Evolutionary conservation across 2,888 invertebrate genomes (phyloP), one percentile per base, ranked within the genome.

Genomic region (Asteroscopus sphinx): DNA sequence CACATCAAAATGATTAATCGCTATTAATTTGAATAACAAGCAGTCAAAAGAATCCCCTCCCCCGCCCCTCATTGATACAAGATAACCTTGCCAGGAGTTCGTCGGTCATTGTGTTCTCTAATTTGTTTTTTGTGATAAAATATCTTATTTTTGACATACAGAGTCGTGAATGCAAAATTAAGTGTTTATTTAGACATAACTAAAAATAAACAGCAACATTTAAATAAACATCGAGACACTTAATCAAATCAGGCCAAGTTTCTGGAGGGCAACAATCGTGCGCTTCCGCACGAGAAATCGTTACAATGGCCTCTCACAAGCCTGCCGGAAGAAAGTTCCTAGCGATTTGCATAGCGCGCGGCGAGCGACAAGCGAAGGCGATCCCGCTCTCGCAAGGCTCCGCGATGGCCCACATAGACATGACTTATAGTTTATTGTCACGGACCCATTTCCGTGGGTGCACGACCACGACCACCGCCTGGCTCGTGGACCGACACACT

Each of bases 311-410:
- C 86, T 83, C 85, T 86, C 82, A 83, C 83, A 80, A 82, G 81
- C 76, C 77, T 83, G 82, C 88, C 90, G 90, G 91, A 93, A 92
- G 93, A 93, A 94, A 93, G 92, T 93, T 91, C 90, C 90, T 89
- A 86, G 76, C 81, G 79, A 93, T 93, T 92, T 91, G 88, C 93
- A 93, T 92, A 87, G 89, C 82, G 79, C 81, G 84, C 78, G 76
- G 77, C 72, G 62, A 70, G 70, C 73, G 57, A 61, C 73, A 58
- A 64, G 77, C 80, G 80, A 69, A 59, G 70, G 72, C 81, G 82
- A 83, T 84, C 85, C 86, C 82, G 80, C 82, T 82, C 81, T 76
- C 73, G 76, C 68, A 61, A 70, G 68, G 66, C 66, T 73, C 48
- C 21, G 62, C 80, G 93, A 92, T 93, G 92, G 81, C 92, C 93